These are phyloP conservation scores for Garra rufa DNA, from an alignment of 2,113 vertebrate species.

Conservation along the genomic window DNA sequence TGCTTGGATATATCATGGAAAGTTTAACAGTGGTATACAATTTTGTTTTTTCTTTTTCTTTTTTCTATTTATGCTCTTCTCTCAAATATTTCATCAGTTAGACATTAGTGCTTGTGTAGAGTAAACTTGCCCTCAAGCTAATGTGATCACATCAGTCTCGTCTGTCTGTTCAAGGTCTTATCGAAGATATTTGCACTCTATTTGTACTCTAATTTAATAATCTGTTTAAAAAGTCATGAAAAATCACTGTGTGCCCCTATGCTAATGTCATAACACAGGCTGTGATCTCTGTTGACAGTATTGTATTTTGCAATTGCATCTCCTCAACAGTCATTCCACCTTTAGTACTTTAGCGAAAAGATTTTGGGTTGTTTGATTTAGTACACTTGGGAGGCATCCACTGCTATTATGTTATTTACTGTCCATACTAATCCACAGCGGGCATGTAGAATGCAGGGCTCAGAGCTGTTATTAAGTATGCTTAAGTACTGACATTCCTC, in stretches of 20 bases:
- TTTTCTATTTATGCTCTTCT: background rate
- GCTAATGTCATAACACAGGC: background rate
- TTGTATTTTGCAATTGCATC: background rate
- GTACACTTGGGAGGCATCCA: conserved; percentile 14
- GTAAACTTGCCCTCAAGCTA: background rate
- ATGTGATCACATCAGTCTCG: background rate
- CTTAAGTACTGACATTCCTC: conserved; percentile 35
- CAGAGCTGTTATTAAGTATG: conserved; percentile 40
- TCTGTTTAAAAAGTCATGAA: background rate
- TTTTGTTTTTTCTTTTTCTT: too few relatives aligned
- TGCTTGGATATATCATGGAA: background rate
- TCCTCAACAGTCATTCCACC: background rate
- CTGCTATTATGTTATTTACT: conserved; percentile 36
- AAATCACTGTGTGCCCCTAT: background rate
- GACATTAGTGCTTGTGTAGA: conserved; percentile 10
- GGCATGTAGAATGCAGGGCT: conserved; percentile 30
- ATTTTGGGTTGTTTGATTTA: conserved; percentile 31
- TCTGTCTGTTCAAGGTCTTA: background rate
- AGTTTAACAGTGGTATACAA: background rate
- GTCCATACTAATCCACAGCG: conserved; percentile 28
- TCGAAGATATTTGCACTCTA: background rate
- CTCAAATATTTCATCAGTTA: background rate
- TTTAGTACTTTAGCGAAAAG: conserved; percentile 18
- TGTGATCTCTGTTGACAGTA: background rate
- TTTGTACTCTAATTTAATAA: background rate